Evolutionary conservation across 2,888 invertebrate genomes (phyloP), one percentile per base, ranked within the genome.

Genomic region (Galerucella calmariensis): DNA sequence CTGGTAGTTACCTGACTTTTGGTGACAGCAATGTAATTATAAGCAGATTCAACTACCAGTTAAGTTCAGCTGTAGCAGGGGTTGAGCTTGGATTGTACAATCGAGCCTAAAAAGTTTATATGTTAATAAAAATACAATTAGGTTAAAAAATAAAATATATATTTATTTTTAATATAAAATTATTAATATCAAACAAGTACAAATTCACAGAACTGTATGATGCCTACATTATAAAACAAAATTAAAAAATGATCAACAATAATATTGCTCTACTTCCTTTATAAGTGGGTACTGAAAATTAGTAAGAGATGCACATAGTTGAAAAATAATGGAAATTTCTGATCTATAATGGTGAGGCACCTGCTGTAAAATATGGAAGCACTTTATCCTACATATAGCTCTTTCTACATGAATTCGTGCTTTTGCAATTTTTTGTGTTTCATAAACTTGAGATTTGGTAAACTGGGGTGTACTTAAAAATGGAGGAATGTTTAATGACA

Each of bases 401-500:
- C 27, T 27, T 27, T 27, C 27, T 27, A 46, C 46, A 46, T 46
- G 46, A 46, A 46, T 46, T 46, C 69, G 41, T n/a, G 24, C 62
- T 41, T 41, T 62, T 6, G 69, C 69, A 14, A 69, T 48, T 20
- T 41, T 69, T 14, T 51, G 41, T 11, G n/a, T 27, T 27, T 59
- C 20, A n/a, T n/a, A n/a, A n/a, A n/a, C n/a, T n/a, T n/a, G n/a
- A n/a, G n/a, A n/a, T n/a, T n/a, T n/a, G 14, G 62, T 70, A 70
- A 63, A 70, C 24, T 70, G 51, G 10, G 69, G 35, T 27, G 20
- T 62, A 20, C 62, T 70, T 35, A 70, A 70, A 70, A 70, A 70
- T 63, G 62, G 51, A n/a, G 70, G 62, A 24, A 71, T 53, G 16
- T 71, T 65, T 16, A 71, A 51, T 14, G 11, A 44, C 5, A 76